Evolutionary conservation across 2,797 vertebrate species (phyloP), one percentile per base, ranked within the genome.

Genomic region (Sitta carolinensis): DNA sequence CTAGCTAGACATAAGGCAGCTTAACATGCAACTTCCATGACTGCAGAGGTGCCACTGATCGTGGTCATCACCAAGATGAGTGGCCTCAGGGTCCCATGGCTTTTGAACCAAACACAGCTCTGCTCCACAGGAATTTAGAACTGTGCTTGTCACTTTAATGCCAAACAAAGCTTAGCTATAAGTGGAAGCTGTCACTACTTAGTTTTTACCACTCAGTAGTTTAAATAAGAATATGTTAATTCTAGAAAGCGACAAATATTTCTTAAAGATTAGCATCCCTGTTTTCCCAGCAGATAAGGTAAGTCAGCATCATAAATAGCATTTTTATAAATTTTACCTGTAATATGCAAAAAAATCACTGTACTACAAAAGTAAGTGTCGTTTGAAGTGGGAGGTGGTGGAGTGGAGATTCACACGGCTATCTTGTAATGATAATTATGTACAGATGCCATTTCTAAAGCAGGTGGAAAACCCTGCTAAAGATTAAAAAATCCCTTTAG

Each of bases 61-160:
- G 0, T 4, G 10, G 1, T 1, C 29, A 8, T n/a, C 12, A 38
- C 26, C 27, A 52, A 59, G 20, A 0, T 23, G 43, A 32, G 26
- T 7, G 34, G 8, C 16, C 27, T 50, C 36, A 29, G 8, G 13
- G 40, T 10, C 11, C 11, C 23, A 3, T 0, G 7, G 36, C 45
- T 81, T 69, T n/a, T 51, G 32, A 76, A 36, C 6, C 17, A 83
- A 89, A 21, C 12, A 30, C 2, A 3, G 40, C 14, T 22, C 29
- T 64, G 11, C 23, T 59, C 17, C 17, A 43, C 27, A 13, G 23
- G 32, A 74, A 26, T 20, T 40, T 42, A 50, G 38, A 76, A 13
- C 13, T 43, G 7, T 13, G 3, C 6, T 61, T 69, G 9, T n/a
- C 40, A 6, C 7, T 77, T 51, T 29, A 43, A 36, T 17, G 10